Conservation (phyloP, 92 coral and sea anemone species). For the Epizoanthus scotinus region DNA sequence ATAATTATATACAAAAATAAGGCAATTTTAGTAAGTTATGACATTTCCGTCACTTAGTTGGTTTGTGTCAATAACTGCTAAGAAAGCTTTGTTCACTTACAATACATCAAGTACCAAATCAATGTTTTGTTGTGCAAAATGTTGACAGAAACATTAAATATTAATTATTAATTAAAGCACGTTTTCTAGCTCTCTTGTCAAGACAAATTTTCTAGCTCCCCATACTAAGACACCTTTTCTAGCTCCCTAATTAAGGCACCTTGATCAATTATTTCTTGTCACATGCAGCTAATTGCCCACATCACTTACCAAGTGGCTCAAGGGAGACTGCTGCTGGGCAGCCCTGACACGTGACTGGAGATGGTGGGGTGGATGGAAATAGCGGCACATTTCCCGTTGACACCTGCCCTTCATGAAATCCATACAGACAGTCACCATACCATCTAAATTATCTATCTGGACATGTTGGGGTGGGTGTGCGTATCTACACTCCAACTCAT, state of each 20-base stretch:
- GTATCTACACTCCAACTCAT: constrained; percentile 81
- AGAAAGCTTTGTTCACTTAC: no score
- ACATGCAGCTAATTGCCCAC: constrained; percentile 11
- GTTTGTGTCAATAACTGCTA: no score
- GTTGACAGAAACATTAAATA: neutral
- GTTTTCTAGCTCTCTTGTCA: no score
- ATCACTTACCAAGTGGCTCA: constrained; percentile 42
- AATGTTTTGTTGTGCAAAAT: neutral
- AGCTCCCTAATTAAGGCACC: no score
- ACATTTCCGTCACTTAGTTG: no score
- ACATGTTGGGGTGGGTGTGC: constrained; percentile 94
- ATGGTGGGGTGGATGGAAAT: constrained; percentile 95
- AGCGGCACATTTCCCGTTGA: constrained; percentile 91
- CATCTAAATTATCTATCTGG: constrained; percentile 80
- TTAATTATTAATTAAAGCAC: neutral
- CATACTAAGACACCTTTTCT: no score
- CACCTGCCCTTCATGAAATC: constrained; percentile 97
- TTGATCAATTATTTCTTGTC: neutral
- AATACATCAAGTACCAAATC: neutral
- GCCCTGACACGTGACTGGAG: constrained; percentile 93
- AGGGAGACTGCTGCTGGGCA: constrained; percentile 76
- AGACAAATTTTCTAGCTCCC: no score
- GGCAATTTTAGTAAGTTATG: no score
- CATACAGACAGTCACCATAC: constrained; percentile 97
- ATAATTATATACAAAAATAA: no score